Evolutionary conservation across 2,888 invertebrate species (phyloP).

Genomic region (Coenonympha glycerion): DNA sequence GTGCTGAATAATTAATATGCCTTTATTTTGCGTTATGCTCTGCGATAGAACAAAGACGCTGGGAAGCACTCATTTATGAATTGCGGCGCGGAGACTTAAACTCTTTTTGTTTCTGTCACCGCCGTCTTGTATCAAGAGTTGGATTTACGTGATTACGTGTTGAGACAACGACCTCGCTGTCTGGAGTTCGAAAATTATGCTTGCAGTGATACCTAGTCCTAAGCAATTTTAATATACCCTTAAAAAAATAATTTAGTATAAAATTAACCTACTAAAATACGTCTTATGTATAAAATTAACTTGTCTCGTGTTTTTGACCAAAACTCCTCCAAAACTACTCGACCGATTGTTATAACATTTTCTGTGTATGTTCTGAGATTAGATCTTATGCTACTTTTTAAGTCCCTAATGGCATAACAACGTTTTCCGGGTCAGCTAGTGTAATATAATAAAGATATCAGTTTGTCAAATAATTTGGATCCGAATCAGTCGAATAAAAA

Average conservation of each 20-base stretch:
- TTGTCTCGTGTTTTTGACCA: too few relatives aligned
- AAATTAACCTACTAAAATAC: too few relatives aligned
- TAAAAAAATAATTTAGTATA: too few relatives aligned
- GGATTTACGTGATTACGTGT: background rate
- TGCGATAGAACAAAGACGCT: constrained; percentile 61
- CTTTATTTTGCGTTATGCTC: constrained; percentile 66
- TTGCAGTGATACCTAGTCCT: background rate
- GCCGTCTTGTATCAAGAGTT: constrained; percentile 1
- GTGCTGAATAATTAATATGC: constrained; percentile 74
- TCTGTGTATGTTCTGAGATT: too few relatives aligned
- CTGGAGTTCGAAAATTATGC: background rate
- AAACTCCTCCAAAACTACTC: too few relatives aligned
- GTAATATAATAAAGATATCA: background rate
- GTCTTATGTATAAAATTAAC: too few relatives aligned
- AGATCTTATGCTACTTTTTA: too few relatives aligned
- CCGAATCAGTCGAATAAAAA: too few relatives aligned
- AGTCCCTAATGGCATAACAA: too few relatives aligned
- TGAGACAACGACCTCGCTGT: background rate
- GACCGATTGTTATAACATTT: too few relatives aligned
- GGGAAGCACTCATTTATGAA: constrained; percentile 58
- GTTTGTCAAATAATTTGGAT: too few relatives aligned
- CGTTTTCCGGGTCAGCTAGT: too few relatives aligned
- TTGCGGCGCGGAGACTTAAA: constrained; percentile 36
- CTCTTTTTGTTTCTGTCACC: constrained; percentile 24
- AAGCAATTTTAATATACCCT: background rate